Evolutionary conservation across 2,113 vertebrate species (phyloP).

Genomic region (Poeciliopsis occidentalis): DNA sequence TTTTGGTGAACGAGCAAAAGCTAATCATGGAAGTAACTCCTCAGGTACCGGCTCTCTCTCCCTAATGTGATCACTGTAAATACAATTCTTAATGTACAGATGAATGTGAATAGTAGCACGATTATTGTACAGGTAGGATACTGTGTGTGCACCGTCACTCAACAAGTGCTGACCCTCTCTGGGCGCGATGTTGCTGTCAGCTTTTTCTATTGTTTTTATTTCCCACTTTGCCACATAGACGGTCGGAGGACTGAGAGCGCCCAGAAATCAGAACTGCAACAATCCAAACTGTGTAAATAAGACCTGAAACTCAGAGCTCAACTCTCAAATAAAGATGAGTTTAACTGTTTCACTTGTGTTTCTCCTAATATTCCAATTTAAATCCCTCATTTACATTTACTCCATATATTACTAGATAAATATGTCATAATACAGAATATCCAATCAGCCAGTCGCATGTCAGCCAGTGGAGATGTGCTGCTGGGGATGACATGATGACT

Average conservation of each 20-base stretch:
- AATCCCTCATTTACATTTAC: neutral
- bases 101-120: slow-evolving; percentile 76
- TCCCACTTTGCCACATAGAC: slow-evolving; percentile 45
- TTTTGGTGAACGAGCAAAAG: slow-evolving; percentile 45
- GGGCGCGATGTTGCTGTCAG: slow-evolving; percentile 31
- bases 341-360: slow-evolving; percentile 48
- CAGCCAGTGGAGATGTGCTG: no score
- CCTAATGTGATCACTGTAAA: slow-evolving; percentile 76
- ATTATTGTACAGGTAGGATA: slow-evolving; percentile 74
- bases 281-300: slow-evolving; percentile 63
- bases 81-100: slow-evolving; percentile 72
- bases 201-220: slow-evolving; percentile 57
- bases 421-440: neutral
- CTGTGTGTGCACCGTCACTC: slow-evolving; percentile 61
- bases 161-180: slow-evolving; percentile 35
- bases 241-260: slow-evolving; percentile 44
- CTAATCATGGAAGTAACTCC: slow-evolving; percentile 65
- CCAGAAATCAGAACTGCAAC: slow-evolving; percentile 27
- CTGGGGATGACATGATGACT: no score
- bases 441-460: neutral
- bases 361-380: neutral
- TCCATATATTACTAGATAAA: no score
- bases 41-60: slow-evolving; percentile 73
- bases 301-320: slow-evolving; percentile 52
- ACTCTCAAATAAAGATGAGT: slow-evolving; percentile 72